Evolutionary conservation across 2,113 vertebrate species (phyloP).

Genomic region (Plectropomus leopardus): DNA sequence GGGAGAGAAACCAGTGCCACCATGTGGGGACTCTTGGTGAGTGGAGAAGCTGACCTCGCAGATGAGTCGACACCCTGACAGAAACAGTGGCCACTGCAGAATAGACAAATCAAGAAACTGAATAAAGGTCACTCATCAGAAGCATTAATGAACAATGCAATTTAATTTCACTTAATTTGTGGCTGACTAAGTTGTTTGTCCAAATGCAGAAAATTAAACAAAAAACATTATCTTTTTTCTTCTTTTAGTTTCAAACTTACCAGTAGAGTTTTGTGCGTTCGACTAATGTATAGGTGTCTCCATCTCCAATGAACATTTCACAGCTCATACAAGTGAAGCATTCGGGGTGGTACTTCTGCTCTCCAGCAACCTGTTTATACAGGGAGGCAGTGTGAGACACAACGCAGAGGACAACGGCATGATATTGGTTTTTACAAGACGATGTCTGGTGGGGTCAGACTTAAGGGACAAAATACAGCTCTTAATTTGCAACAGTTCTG

Average conservation of each 20-base stretch:
- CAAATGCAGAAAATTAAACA: background rate
- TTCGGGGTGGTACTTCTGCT: conserved; percentile 96
- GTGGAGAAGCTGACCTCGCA: conserved; percentile 67
- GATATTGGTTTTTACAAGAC: background rate
- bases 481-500: background rate
- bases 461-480: background rate
- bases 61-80: conserved; percentile 87
- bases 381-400: background rate
- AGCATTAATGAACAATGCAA: background rate
- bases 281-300: conserved; percentile 93
- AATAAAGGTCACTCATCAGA: background rate
- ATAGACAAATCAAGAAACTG: background rate
- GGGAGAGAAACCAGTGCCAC: conserved; percentile 95
- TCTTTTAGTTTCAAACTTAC: conserved; percentile 75
- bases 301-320: conserved; percentile 91
- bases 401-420: background rate
- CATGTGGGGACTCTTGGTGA: conserved; percentile 89
- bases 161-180: background rate
- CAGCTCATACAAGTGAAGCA: conserved; percentile 95
- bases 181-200: background rate
- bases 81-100: conserved; percentile 91
- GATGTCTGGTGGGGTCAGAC: background rate
- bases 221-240: background rate
- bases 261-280: conserved; percentile 95
- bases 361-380: conserved; percentile 90